Percentiles rank a stretch among this genome's conserved stretches.
phyloP scores from a whole-genome alignment of 2,113 vertebrate genomes.

The Pelodiscus sinensis region DNA sequence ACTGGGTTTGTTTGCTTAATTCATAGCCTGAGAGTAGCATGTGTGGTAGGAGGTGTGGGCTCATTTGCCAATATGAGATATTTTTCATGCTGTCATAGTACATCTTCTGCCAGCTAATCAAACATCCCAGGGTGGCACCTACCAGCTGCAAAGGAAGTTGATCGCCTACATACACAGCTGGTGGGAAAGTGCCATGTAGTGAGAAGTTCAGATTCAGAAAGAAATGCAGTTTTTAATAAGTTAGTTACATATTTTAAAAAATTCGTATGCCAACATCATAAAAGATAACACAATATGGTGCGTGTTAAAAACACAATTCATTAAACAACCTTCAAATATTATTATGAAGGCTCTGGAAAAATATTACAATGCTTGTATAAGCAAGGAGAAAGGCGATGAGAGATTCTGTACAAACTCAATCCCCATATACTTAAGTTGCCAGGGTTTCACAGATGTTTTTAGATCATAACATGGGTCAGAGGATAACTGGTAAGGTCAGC shows the following conservation, averaged over 20 bases:
- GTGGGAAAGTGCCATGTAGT: slow-evolving; percentile 14
- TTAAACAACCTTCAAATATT: slow-evolving; percentile 41
- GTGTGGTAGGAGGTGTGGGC: slow-evolving; percentile 46
- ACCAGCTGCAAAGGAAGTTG: slow-evolving; percentile 54
- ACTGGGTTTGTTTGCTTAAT: slow-evolving; percentile 64
- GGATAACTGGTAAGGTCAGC: slow-evolving; percentile 74
- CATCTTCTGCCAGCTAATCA: slow-evolving; percentile 57
- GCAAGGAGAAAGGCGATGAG: slow-evolving; percentile 46
- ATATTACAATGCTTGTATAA: slow-evolving; percentile 7
- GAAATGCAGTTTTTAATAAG: slow-evolving; percentile 36
- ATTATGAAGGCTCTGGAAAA: slow-evolving; percentile 16
- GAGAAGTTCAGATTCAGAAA: not conserved
- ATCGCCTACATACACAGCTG: slow-evolving; percentile 22
- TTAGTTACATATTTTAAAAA: not conserved
- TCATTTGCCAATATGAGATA: slow-evolving; percentile 69
- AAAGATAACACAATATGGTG: slow-evolving; percentile 4
- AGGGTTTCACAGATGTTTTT: slow-evolving; percentile 68
- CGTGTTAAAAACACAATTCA: slow-evolving; percentile 50
- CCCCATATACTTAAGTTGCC: slow-evolving; percentile 32
- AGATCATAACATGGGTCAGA: slow-evolving; percentile 72
- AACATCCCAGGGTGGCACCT: slow-evolving; percentile 73
- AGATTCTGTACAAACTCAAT: slow-evolving; percentile 57
- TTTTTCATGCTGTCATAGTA: slow-evolving; percentile 69
- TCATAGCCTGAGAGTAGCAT: slow-evolving; percentile 60
- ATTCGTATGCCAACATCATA: not conserved